phyloP scores from a whole-genome alignment of 2,888 invertebrate species.

The Monopis laevigella region DNA sequence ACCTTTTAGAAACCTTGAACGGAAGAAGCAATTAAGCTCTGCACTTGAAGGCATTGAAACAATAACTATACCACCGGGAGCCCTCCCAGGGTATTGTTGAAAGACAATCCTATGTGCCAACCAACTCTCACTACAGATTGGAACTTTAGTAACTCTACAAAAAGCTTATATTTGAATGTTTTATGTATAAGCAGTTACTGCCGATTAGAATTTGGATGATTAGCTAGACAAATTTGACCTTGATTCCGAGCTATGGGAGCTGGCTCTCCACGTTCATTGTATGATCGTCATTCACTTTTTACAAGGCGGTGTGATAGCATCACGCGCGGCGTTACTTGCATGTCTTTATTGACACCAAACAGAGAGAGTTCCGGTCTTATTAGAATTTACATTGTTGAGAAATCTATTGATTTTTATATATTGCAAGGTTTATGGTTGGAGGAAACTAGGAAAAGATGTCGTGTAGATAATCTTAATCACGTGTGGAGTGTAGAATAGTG shows the following conservation, averaged over 20 bases:
- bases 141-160: neutral
- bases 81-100: conserved; percentile 49
- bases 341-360: conserved; percentile 8
- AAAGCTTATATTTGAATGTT: neutral
- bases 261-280: conserved; percentile 47
- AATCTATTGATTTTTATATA: neutral
- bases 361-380: too few species aligned
- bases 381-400: too few species aligned
- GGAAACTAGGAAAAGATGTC: too few species aligned
- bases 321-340: conserved; percentile 19
- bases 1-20: conserved; percentile 30
- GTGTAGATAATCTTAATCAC: too few species aligned
- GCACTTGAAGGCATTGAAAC: conserved; percentile 45
- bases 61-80: conserved; percentile 46
- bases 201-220: conserved; percentile 29
- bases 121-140: neutral
- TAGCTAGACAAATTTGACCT: conserved; percentile 56
- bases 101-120: conserved; percentile 24
- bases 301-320: conserved; percentile 31
- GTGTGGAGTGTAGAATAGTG: too few species aligned
- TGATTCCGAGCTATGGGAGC: conserved; percentile 46
- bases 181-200: conserved; percentile 23
- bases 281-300: conserved; percentile 51
- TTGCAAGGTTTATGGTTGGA: too few species aligned
- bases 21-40: conserved; percentile 53